phyloP scores from a whole-genome alignment of 2,888 invertebrate genomes.

The Calameuta idolon region DNA sequence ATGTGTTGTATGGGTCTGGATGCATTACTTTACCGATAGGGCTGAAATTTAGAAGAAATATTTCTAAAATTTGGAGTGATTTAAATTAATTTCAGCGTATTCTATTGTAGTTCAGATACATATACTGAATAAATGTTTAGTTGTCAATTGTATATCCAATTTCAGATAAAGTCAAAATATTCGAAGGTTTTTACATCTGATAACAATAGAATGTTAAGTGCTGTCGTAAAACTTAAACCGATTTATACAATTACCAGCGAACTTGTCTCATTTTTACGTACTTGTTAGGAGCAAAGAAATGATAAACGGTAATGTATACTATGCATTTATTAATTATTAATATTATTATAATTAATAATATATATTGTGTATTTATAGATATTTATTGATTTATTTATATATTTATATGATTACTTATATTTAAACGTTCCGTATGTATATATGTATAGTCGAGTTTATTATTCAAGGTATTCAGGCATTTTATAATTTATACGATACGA shows the following conservation, averaged over 20 bases:
- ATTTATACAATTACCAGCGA: too few species aligned
- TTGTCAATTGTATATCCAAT: not conserved
- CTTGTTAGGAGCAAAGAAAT: not conserved
- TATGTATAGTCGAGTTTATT: slow-evolving; percentile 44
- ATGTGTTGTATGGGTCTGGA: too few species aligned
- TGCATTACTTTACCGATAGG: too few species aligned
- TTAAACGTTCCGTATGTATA: slow-evolving; percentile 48
- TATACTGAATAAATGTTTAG: not conserved
- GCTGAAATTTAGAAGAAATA: too few species aligned
- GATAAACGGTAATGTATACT: slow-evolving; percentile 34
- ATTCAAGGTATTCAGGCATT: slow-evolving; percentile 42
- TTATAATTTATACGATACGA: slow-evolving; percentile 51
- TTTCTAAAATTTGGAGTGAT: too few species aligned
- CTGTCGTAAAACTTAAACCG: not conserved
- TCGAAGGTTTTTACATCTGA: not conserved
- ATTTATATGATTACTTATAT: slow-evolving; percentile 53
- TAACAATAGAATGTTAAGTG: not conserved
- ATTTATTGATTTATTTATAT: slow-evolving; percentile 44
- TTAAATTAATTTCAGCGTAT: too few species aligned
- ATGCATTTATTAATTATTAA: slow-evolving; percentile 57
- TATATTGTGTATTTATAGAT: slow-evolving; percentile 43
- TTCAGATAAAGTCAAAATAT: not conserved
- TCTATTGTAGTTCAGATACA: not conserved
- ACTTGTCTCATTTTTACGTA: not conserved
- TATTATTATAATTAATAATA: slow-evolving; percentile 48